Conservation (phyloP, 2,797 vertebrate species). For the Alfaro cultratus region DNA sequence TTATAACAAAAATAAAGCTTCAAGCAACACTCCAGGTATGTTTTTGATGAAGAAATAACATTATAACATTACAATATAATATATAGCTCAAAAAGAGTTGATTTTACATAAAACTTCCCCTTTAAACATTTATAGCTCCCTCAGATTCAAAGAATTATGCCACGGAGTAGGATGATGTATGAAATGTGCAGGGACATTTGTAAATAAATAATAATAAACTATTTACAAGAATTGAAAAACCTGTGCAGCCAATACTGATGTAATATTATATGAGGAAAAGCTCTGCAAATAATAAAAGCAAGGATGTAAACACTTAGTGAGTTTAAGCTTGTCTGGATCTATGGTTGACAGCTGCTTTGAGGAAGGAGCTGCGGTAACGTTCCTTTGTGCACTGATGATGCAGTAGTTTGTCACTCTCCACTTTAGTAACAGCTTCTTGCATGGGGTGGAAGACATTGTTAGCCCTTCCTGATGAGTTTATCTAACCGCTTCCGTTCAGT, state of each 20-base stretch:
- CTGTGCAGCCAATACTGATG: background rate
- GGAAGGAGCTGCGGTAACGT: background rate
- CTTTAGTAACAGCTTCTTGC: background rate
- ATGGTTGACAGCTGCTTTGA: background rate
- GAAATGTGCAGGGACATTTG: background rate
- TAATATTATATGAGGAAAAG: background rate
- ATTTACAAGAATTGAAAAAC: background rate
- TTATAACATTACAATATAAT: background rate
- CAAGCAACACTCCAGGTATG: background rate
- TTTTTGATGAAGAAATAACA: background rate
- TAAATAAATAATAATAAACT: background rate
- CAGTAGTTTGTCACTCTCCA: background rate
- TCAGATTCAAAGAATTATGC: background rate
- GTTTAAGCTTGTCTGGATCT: background rate
- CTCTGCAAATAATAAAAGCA: background rate
- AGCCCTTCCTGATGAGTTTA: background rate
- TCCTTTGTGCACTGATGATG: background rate
- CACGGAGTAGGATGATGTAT: background rate
- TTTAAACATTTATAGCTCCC: background rate
- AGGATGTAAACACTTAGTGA: background rate
- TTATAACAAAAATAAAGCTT: background rate
- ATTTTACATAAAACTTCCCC: background rate
- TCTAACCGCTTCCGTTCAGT: background rate
- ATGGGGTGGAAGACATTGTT: background rate
- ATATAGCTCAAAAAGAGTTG: background rate